Base-by-base conservation (phyloP, 1,140 invertebrate genomes). In the Zaprionus gabonicus region DNA sequence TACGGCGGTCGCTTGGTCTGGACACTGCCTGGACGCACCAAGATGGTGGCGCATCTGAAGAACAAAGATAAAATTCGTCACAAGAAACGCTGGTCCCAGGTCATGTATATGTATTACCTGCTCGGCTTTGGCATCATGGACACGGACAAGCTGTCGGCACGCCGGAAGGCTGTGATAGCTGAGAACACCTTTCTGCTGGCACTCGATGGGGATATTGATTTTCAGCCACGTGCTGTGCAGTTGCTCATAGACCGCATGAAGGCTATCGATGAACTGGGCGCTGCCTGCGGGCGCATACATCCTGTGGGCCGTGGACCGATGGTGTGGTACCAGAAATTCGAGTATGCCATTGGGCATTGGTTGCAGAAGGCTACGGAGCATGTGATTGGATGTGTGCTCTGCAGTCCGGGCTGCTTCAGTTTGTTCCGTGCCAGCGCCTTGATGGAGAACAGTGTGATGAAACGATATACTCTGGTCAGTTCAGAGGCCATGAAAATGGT, bases 71-170 rank as follows among this genome's bases (percentile, higher is more conserved):
- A 97, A 91, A 98, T 99, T 70, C 93, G 98, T 57, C 96, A 97
- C 87, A 96, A 97, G 78, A 97, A 97, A 92, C 94, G 96, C 63
- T 97, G 96, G 96, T 96, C 96, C 67, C 96, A 96, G 93, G 97
- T 98, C 5, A 98, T 98, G 97, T 98, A 98, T 93, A 97, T 99
- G 96, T 98, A 98, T 93, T 98, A 98, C 85, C 93, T 98, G 15
- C 93, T 98, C 17, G 97, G 97, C 1, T 96, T 96, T 92, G 94
- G 95, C 67, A 94, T 98, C 15, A 97, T 97, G 96, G 95, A 96
- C 78, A 95, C 96, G 71, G 95, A 96, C 20, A 94, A 96, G 34
- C 94, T 95, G 31, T 82, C 93, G 23, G 75, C 91, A 0, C 94
- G 95, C 23, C 93, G 95, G 38, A 97, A 97, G 91, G 95, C 95